Evolutionary conservation across 1,140 invertebrate species (phyloP), one percentile per base, ranked within the genome.

Genomic region (Drosophila sp.): DNA sequence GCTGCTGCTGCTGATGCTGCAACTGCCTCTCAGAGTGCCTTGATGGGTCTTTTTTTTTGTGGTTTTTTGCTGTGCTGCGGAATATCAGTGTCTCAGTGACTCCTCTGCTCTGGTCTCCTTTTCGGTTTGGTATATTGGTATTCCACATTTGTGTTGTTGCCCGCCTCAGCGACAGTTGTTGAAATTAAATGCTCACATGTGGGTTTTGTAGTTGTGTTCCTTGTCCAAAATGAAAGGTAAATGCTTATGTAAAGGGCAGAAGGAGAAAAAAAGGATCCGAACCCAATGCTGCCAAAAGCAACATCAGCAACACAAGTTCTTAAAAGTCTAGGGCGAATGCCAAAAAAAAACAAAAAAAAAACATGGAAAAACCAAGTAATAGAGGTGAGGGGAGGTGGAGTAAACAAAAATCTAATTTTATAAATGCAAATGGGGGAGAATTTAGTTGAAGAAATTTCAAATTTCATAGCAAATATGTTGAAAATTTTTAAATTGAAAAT

Each of bases 121-220:
- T 54, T 70, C 23, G 55, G 72, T 38, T 54, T 41, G 54, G 64
- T 79, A 61, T 85, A 76, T 76, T 85, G 84, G 84, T 74, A 82
- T 89, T 90, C 72, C 76, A 62, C 69, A 73, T 35, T 72, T 68
- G 55, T 71, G 71, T 44, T 73, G 61, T 38, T 69, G 56, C 41
- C 72, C 66, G 80, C 65, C 69, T 55, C 78, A 72, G 81, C 86
- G 86, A 90, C 85, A 90, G 85, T 90, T 90, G 85, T 90, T 90
- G 86, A 90, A 90, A 90, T 90, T 90, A 90, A 90, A 90, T 90
- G 85, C 85, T 90, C 85, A 90, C 85, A 90, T 90, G 85, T 90
- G 85, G 86, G 86, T 80, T 90, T 90, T 90, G 77, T 76, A 50
- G 44, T 50, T 50, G 44, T 50, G 44, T 81, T 76, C 72, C 80